Percentiles rank a stretch among this genome's conserved stretches.
Conservation (phyloP, 2,888 invertebrate genomes). For the Epirrhoe tristata region DNA sequence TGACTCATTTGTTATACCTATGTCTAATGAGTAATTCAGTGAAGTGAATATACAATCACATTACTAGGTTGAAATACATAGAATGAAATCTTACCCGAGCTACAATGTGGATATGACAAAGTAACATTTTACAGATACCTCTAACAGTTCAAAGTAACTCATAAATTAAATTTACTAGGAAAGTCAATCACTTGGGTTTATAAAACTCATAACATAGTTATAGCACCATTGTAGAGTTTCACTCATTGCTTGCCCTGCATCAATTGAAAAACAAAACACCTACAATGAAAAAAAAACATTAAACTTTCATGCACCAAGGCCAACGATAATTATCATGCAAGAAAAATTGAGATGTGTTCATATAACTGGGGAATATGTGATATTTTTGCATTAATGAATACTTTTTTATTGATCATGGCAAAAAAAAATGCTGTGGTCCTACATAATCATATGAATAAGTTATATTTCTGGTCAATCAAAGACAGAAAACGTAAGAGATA, state of each 20-base stretch:
- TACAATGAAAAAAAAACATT: slow-evolving; percentile 52
- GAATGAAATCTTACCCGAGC: not conserved
- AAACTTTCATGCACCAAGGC: slow-evolving; percentile 17
- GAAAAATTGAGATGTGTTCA: not conserved
- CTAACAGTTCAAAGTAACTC: slow-evolving; percentile 11
- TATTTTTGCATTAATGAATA: slow-evolving; percentile 9
- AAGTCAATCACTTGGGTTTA: slow-evolving; percentile 66
- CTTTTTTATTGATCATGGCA: not conserved
- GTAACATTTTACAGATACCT: slow-evolving; percentile 14
- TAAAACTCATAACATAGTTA: slow-evolving; percentile 57
- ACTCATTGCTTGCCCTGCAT: slow-evolving; percentile 62
- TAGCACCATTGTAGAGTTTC: slow-evolving; percentile 61
- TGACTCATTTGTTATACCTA: slow-evolving; percentile 1
- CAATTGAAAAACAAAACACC: slow-evolving; percentile 50
- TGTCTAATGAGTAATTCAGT: slow-evolving; percentile 8
- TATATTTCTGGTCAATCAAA: slow-evolving; percentile 3
- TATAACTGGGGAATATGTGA: not conserved
- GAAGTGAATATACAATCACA: not conserved
- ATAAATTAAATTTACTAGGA: slow-evolving; percentile 28
- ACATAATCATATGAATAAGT: too few species aligned
- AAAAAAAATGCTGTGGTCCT: slow-evolving; percentile 1
- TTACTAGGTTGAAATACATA: not conserved
- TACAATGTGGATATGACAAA: not conserved
- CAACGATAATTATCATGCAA: slow-evolving; percentile 9
- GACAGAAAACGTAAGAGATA: slow-evolving; percentile 5